Base-by-base conservation (phyloP, 2,113 vertebrate species). In the Panthera tigris region DNA sequence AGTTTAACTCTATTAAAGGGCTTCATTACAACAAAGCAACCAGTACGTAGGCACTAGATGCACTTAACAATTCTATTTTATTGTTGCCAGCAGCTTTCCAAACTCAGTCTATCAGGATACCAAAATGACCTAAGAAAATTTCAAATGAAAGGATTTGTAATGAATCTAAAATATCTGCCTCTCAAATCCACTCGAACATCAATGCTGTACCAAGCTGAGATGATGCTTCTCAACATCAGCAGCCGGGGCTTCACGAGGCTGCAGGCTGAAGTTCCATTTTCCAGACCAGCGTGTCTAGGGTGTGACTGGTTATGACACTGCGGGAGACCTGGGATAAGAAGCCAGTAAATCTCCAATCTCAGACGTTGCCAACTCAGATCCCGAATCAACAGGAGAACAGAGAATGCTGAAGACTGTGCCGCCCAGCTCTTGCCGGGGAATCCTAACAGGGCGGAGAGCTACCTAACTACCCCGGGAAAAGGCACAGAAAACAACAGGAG, bases 1-100 rank as follows among this genome's bases (percentile, higher is more conserved):
- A 83, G 73, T 89, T 96, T 91, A 97, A 96, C 82, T 48, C 86
- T 80, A 84, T 86, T 98, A 97, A 73, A 93, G 89, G 66, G 94
- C 79, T 3, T 97, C 82, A 97, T 97, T 96, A 97, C 73, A 65
- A 98, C 97, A 95, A 66, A 69, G 39, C 69, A 89, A 36, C 45
- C 0, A 73, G 48, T 1, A 94, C 3, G 9, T 5, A 27, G 93
- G 55, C 36, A 95, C 29, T 63, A 48, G 91, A 41, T 76, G 7
- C 25, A 96, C 71, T 89, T 98, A 81, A 91, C 97, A 94, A 95
- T 4, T 76, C 29, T 45, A 39, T 13, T 57, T 98, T 48, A 97
- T 85, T 48, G 71, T 0, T 5, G n/a, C 16, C 31, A 61, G 66
- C 2, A 36, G 23, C 19, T 71, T 91, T 61, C 39, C 36, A 89